These are phyloP conservation scores for Apotomis betuletana DNA, from an alignment of 2,888 invertebrate species.

Conservation along the genomic window DNA sequence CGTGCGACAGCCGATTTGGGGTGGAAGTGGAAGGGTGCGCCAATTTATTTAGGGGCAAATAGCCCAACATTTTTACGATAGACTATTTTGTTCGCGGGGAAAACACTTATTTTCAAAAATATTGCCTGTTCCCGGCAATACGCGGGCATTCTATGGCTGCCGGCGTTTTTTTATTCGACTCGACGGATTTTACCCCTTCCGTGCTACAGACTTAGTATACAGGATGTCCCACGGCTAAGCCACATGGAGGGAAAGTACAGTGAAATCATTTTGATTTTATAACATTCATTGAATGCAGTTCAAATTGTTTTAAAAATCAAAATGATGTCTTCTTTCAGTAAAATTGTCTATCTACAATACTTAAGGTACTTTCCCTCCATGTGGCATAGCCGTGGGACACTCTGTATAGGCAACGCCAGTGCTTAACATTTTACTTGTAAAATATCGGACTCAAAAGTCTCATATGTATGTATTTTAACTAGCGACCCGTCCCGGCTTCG, in stretches of 20 bases:
- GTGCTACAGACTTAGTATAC: background rate
- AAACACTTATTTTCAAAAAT: slow-evolving; percentile 39
- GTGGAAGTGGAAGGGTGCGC: slow-evolving; percentile 30
- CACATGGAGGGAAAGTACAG: no score
- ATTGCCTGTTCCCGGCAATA: slow-evolving; percentile 27
- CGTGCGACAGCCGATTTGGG: no score
- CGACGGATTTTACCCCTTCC: slow-evolving; percentile 20
- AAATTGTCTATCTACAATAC: no score
- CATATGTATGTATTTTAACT: no score
- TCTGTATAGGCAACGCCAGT: background rate
- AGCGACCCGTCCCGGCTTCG: no score
- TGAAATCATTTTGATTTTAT: no score
- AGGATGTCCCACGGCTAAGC: no score
- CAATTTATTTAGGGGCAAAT: slow-evolving; percentile 33
- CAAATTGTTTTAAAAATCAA: no score
- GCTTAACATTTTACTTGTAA: background rate
- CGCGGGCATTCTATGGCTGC: slow-evolving; percentile 16
- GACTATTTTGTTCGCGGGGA: slow-evolving; percentile 26
- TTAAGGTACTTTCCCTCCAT: no score
- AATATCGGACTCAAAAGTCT: background rate
- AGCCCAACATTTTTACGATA: slow-evolving; percentile 37
- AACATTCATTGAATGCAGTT: no score
- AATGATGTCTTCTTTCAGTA: no score
- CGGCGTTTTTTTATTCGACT: slow-evolving; percentile 27
- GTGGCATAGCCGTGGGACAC: no score